phyloP scores from a whole-genome alignment of 2,888 invertebrate genomes.

The Drosophila anomelani region DNA sequence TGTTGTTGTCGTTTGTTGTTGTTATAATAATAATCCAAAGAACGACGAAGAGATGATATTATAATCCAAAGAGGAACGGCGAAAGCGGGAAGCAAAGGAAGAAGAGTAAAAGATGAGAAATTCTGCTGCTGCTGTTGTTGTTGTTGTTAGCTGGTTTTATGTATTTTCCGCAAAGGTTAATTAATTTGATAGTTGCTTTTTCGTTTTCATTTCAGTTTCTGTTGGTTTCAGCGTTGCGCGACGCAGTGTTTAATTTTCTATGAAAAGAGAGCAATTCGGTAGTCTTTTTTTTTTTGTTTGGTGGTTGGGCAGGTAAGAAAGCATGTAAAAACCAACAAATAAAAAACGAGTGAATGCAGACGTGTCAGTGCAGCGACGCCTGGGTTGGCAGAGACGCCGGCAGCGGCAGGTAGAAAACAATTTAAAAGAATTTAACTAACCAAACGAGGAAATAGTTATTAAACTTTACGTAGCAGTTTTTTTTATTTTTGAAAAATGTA shows the following conservation, averaged over 20 bases:
- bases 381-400: conserved; percentile 24
- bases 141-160: conserved; percentile 16
- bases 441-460: neutral
- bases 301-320: conserved; percentile 56
- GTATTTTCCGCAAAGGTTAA: conserved; percentile 51
- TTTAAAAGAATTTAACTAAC: conserved; percentile 4
- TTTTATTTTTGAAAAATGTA: conserved; percentile 39
- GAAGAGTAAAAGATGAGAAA: conserved; percentile 41
- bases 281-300: conserved; percentile 29
- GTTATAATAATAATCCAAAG: conserved; percentile 42
- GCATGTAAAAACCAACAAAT: conserved; percentile 27
- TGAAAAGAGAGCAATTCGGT: conserved; percentile 54
- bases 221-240: conserved; percentile 37
- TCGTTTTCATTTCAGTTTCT: conserved; percentile 46
- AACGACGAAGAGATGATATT: conserved; percentile 38
- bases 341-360: conserved; percentile 31
- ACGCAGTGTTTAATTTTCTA: conserved; percentile 49
- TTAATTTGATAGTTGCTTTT: conserved; percentile 52
- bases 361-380: conserved; percentile 42
- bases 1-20: conserved; percentile 15
- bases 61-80: conserved; percentile 40
- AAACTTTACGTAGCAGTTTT: conserved; percentile 38
- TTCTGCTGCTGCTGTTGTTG: conserved; percentile 28
- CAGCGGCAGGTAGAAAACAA: conserved; percentile 55
- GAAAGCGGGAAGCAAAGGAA: conserved; percentile 16